phyloP scores from a whole-genome alignment of 1,140 invertebrate species.

The Hormaphis cornu region DNA sequence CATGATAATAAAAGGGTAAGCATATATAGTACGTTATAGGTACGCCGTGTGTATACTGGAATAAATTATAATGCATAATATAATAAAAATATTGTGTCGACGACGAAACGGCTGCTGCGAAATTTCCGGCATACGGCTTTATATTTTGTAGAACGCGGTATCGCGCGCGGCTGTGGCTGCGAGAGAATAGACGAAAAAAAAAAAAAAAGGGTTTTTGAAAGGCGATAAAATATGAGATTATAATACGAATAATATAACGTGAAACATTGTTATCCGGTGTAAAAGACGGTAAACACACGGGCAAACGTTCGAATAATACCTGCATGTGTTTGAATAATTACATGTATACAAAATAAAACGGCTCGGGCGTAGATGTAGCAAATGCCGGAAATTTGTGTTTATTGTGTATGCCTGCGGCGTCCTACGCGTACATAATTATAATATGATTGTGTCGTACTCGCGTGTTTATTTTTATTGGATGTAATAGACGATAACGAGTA shows the following conservation, averaged over 20 bases:
- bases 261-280: slow-evolving; percentile 20
- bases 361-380: slow-evolving; percentile 18
- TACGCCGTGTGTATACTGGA: no score
- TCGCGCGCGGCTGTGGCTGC: neutral
- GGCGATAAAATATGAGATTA: slow-evolving; percentile 24
- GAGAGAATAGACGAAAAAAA: neutral
- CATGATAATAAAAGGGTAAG: neutral
- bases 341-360: neutral
- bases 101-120: neutral
- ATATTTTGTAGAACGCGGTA: neutral
- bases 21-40: neutral
- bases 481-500: neutral
- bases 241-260: slow-evolving; percentile 9
- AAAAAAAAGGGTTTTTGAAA: neutral
- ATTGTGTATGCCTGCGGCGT: neutral
- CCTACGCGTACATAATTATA: no score
- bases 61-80: no score
- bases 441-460: neutral
- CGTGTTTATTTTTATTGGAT: slow-evolving; percentile 1
- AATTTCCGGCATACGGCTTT: slow-evolving; percentile 9
- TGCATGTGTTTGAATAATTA: slow-evolving; percentile 21
- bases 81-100: no score
- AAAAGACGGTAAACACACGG: neutral
- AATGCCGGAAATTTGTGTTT: slow-evolving; percentile 24
- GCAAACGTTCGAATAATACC: slow-evolving; percentile 27